Base-by-base conservation (phyloP, 2,888 invertebrate genomes). In the Synergus laeviventris region DNA sequence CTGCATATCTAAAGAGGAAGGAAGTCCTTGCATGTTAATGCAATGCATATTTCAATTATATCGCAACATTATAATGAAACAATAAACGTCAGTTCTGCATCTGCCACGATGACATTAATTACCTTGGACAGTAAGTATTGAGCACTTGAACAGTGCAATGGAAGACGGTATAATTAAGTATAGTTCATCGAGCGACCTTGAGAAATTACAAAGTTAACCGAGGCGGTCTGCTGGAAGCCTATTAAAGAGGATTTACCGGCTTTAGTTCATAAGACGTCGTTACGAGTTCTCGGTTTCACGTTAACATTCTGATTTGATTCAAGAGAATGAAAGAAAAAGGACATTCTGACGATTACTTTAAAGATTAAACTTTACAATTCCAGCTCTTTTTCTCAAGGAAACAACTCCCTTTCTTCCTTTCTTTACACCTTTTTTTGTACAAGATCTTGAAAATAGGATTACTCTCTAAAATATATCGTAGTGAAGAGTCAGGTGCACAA, bases 221-320 rank as follows among this genome's bases (percentile, higher is more conserved):
- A 70, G 49, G 24, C 45, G 49, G 66, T 45, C 66, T 45, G 45
- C n/a, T 66, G 66, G 42, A 66, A 70, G 70, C 49, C 70, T 70
- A 70, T 70, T 49, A 70, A 49, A 49, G 31, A 49, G 70, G 70
- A 70, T 70, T 70, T 70, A 70, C 70, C 70, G 70, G 70, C 45
- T 70, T 70, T 49, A 49, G 31, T 70, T 49, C 49, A 70, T 66
- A 66, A 66, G 66, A 45, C 66, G 66, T 66, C 24, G 42, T 66
- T 66, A 45, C 66, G 66, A 66, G 66, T 70, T 70, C 70, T 70
- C 31, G 21, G 49, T 49, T 70, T 16, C 70, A 70, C 42, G 66
- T 66, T 66, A 45, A 66, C 70, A 70, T 49, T 70, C 16, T 70
- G n/a, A 24, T 70, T 70, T 70, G 45, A 49, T 45, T 31, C 4